Conservation (phyloP, 2,113 vertebrate genomes). For the Benitochromis conjunctus region DNA sequence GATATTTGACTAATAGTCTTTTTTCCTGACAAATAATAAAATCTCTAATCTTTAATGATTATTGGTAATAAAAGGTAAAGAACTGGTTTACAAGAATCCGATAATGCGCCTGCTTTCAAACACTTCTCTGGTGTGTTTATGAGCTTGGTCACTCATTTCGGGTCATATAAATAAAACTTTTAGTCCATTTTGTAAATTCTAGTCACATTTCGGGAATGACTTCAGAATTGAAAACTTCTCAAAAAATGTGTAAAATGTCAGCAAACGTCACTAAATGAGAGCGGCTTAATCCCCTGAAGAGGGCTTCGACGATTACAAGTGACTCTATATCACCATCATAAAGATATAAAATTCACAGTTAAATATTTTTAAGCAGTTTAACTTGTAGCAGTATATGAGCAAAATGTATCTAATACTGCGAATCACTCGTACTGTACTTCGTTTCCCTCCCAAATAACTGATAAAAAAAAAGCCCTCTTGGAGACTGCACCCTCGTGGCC, state of each 20-base stretch:
- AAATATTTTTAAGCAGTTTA: background rate
- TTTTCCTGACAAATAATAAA: background rate
- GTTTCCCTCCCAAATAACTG: background rate
- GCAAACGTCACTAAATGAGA: background rate
- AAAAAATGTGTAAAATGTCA: background rate
- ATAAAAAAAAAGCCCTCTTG: background rate
- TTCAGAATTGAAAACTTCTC: background rate
- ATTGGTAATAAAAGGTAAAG: background rate
- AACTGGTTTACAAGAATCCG: background rate
- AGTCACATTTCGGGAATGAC: background rate
- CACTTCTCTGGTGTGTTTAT: background rate
- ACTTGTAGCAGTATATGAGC: background rate
- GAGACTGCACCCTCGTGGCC: background rate
- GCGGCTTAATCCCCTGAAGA: background rate
- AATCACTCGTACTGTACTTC: background rate
- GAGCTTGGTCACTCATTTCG: background rate
- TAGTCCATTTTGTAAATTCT: background rate
- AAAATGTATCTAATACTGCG: background rate
- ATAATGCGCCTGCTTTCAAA: rapidly evolving
- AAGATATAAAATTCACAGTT: background rate
- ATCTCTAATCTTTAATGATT: background rate
- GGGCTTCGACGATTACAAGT: background rate
- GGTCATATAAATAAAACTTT: background rate
- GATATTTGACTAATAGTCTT: background rate
- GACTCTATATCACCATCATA: background rate